Base-by-base conservation (phyloP, 2,113 vertebrate genomes). In the Motacilla tschutschensis region DNA sequence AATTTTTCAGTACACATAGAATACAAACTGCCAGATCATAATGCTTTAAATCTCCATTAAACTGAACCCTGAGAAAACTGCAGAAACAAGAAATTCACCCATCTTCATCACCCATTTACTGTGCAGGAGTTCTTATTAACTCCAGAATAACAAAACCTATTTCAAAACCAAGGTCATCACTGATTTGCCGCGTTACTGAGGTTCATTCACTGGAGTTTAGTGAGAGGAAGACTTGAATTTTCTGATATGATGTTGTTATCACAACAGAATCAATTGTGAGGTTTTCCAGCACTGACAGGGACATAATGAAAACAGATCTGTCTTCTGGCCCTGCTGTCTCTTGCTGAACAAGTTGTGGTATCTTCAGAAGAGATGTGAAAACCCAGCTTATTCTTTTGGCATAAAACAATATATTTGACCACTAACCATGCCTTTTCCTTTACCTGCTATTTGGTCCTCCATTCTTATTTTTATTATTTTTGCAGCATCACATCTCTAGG, bases 361-460 rank as follows among this genome's bases (percentile, higher is more conserved):
- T 69, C 59, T 86, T 79, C 71, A 90, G 46, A 93, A 75, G 38
- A 67, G 29, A 64, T 41, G 50, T 59, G 40, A 86, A 88, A 87
- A 33, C 36, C 31, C 9, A 16, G 18, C 24, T 65, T 16, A 18
- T 36, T 76, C 24, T 86, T 88, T 51, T 36, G 6, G 11, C 12
- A 8, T 41, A 80, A 66, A 15, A 17, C 33, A 70, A 38, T 29
- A n/a, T 17, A n/a, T 60, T 78, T 90, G 84, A 88, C n/a, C 63
- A 91, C 62, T 80, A 85, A 58, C 36, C 31, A 73, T 43, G 26
- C 10, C 29, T 91, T 88, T 72, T 17, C 7, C 28, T 65, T 91
- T 55, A 58, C 29, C 35, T 60, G 25, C 21, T 69, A 0, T 65
- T 83, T 46, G 18, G 16, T 15, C 16, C 20, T 71, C n/a, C 18